Conservation (phyloP, 2,113 vertebrate species). For the Cnemophilus loriae region DNA sequence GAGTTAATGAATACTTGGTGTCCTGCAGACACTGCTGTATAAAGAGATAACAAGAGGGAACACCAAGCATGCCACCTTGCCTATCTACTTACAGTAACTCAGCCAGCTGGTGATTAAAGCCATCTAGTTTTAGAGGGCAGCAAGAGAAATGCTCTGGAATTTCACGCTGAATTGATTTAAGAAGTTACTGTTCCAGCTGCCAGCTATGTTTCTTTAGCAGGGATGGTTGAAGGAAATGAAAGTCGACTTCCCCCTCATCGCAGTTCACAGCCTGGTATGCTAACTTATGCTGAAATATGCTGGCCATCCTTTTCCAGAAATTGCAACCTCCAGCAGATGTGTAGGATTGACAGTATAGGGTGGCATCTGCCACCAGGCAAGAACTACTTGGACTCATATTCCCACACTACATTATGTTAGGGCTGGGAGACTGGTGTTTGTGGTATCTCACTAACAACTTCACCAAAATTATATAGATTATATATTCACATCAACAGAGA, state of each 20-base stretch:
- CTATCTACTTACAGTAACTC: neutral
- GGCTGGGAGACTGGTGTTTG: neutral
- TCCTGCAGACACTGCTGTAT: neutral
- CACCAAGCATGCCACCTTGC: neutral
- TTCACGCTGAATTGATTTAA: constrained; percentile 9
- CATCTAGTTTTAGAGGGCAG: neutral
- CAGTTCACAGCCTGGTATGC: neutral
- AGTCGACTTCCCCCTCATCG: neutral
- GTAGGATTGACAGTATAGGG: neutral
- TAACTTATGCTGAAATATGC: neutral
- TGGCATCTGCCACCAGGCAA: neutral
- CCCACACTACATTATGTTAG: neutral
- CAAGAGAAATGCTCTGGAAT: constrained; percentile 10
- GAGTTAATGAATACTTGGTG: constrained; percentile 9
- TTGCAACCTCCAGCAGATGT: neutral
- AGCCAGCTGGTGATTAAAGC: constrained; percentile 1
- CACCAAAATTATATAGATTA: neutral
- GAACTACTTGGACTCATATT: neutral
- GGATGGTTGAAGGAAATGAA: neutral
- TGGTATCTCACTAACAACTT: neutral
- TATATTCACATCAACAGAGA: neutral
- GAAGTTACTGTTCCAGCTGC: constrained; percentile 5
- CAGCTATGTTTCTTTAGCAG: neutral
- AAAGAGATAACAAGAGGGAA: constrained; percentile 1
- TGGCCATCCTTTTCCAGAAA: neutral